These are phyloP conservation scores for Protobothrops flavoviridis DNA, from an alignment of 2,113 vertebrate genomes.

Conservation along the genomic window DNA sequence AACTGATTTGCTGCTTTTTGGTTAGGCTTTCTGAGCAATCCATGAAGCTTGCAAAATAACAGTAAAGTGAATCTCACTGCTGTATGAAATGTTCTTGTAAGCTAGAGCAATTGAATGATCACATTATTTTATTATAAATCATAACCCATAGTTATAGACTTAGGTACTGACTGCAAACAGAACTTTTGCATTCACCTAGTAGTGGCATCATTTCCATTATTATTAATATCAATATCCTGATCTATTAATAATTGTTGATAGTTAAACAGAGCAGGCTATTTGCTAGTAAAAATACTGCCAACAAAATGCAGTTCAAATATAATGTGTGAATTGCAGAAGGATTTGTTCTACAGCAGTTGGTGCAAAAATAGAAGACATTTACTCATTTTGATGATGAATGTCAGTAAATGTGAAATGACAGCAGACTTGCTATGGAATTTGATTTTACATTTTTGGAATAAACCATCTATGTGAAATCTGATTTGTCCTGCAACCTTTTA, in stretches of 20 bases:
- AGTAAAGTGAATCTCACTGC: not conserved
- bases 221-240: not conserved
- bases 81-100: not conserved
- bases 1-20: not conserved
- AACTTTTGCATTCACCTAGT: not conserved
- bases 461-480: not conserved
- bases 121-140: not conserved
- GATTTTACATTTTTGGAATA: not conserved
- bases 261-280: not conserved
- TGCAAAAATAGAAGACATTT: conserved; percentile 1
- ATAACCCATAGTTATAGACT: not conserved
- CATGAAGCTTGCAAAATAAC: not conserved
- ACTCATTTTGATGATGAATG: not conserved
- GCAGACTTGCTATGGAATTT: not conserved
- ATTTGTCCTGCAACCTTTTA: not conserved
- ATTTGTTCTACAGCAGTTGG: conserved; percentile 7
- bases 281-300: conserved; percentile 10
- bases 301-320: not conserved
- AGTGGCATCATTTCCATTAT: not conserved
- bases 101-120: not conserved
- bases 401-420: not conserved
- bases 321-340: conserved; percentile 9
- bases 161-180: not conserved
- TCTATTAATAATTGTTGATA: not conserved
- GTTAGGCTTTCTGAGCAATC: no score